A percentile compares a stretch with the other conserved stretches of the same genome.
Conservation (phyloP, 2,113 vertebrate genomes). For the Chelonoidis abingdonii region DNA sequence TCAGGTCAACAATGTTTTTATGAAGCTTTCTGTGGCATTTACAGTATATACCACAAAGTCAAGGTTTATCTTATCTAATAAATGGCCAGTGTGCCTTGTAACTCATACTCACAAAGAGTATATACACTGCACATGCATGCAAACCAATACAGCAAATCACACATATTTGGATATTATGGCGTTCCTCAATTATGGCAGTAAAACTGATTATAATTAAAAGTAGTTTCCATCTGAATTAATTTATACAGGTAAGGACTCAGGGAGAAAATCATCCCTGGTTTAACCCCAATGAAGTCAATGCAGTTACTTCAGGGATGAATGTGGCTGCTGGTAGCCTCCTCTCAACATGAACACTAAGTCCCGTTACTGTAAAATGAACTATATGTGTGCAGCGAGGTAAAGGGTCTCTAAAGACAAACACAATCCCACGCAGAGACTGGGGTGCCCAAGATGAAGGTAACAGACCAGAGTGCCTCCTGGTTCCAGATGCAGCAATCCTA, state of each 20-base stretch:
- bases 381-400: background rate
- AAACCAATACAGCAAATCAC: background rate
- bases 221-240: conserved; percentile 42
- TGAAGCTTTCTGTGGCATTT: background rate
- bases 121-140: background rate
- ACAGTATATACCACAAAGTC: background rate
- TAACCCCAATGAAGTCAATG: conserved; percentile 20
- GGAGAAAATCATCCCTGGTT: conserved; percentile 14
- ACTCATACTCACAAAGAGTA: background rate
- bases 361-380: conserved; percentile 11
- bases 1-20: background rate
- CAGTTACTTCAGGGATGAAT: conserved; percentile 11
- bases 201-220: conserved; percentile 22
- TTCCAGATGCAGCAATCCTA: background rate
- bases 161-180: background rate
- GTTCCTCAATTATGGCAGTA: background rate
- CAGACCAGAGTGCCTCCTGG: background rate
- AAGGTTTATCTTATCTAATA: background rate
- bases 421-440: background rate
- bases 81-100: background rate
- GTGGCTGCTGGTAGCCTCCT: background rate
- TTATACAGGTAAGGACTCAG: conserved; percentile 22
- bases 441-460: background rate
- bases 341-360: background rate
- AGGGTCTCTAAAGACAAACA: rapidly evolving